Conservation (phyloP, 2,888 invertebrate species). For the Orthonevra nobilis region DNA sequence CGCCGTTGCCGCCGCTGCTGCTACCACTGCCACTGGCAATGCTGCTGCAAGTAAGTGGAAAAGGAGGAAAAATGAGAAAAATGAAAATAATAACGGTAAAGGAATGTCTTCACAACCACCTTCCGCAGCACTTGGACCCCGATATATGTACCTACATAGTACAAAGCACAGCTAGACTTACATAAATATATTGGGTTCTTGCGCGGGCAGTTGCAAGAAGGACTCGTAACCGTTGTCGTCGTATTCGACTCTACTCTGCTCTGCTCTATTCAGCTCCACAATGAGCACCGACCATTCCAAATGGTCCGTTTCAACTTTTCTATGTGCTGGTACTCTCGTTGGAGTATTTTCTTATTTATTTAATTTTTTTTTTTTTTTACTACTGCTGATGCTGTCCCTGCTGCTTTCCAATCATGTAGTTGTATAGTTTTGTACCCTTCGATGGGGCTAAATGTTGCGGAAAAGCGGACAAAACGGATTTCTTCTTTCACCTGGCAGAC, state of each 20-base stretch:
- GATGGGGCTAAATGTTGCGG: not conserved
- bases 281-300: constrained; percentile 49
- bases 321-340: constrained; percentile 31
- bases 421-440: constrained; percentile 15
- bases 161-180: constrained; percentile 6
- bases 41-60: constrained; percentile 12
- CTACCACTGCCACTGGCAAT: not conserved
- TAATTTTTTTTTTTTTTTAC: constrained; percentile 1
- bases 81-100: constrained; percentile 7
- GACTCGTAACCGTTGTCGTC: not conserved
- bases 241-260: no score
- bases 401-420: constrained; percentile 9
- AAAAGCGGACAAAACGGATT: not conserved
- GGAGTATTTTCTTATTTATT: constrained; percentile 26
- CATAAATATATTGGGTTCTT: constrained; percentile 48
- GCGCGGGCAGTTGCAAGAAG: constrained; percentile 14
- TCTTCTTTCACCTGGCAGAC: not conserved
- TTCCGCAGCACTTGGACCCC: constrained; percentile 36
- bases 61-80: constrained; percentile 15
- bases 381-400: no score
- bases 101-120: constrained; percentile 56
- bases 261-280: constrained; percentile 4
- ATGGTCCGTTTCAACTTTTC: constrained; percentile 49
- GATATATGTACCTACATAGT: not conserved
- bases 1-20: constrained; percentile 1